Base-by-base conservation (phyloP, 2,888 invertebrate genomes). In the Sabatieria punctata region DNA sequence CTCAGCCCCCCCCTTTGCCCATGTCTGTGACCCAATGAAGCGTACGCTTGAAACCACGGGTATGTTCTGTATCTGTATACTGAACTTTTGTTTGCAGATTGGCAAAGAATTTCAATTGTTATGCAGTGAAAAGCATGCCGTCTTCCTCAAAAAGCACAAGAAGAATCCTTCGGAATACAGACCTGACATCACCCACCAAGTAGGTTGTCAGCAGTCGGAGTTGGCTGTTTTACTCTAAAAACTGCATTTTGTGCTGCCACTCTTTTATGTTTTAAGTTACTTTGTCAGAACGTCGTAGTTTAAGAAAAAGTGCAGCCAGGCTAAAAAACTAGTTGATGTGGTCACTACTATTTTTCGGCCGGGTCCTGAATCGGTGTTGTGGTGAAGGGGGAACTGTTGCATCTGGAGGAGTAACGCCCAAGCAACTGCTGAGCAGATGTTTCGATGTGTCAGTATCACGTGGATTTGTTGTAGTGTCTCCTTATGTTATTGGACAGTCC, bases 401-500 rank as follows among this genome's bases (percentile, higher is more conserved):
- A 30, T 30, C 15, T 8, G 30, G 30, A 15, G 30, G 15, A 11
- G 15, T 30, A 30, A 8, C 30, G 30, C 15, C 30, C 30, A 30
- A 30, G 30, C 8, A 30, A 15, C 8, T 15, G 8, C 8, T 30
- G 30, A 8, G 15, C 30, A 8, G 30, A 15, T n/a, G n/a, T n/a
- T n/a, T n/a, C n/a, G n/a, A n/a, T n/a, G n/a, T n/a, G n/a, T n/a
- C n/a, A n/a, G n/a, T n/a, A n/a, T n/a, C n/a, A n/a, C n/a, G n/a
- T n/a, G n/a, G n/a, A n/a, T 45, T 44, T 21, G 48, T 57, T 58
- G 47, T 54, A 74, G 69, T 95, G 93, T 65, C 73, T 99, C 18
- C 72, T 97, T 1, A 97, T 95, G 91, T 73, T 97, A 41, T 79
- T 95, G 73, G 95, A 99, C 66, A 91, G 91, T 51, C 97, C 97